Conservation (phyloP, 2,797 vertebrate genomes). For the Rhinophrynus dorsalis region DNA sequence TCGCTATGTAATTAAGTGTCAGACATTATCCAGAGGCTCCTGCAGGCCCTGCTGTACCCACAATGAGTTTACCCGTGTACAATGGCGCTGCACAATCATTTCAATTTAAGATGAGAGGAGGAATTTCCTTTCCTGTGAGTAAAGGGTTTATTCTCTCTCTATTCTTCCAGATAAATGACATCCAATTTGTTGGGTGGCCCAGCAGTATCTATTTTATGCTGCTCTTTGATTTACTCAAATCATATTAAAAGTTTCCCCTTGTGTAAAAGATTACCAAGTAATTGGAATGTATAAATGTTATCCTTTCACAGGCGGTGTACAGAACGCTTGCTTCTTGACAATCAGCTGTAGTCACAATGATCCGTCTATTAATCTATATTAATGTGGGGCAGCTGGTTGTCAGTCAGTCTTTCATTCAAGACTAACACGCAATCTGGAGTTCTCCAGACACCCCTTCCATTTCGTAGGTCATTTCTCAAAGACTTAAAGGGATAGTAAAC, state of each 20-base stretch:
- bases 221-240: not conserved
- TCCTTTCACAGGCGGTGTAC: not conserved
- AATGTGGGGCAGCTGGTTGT: too few species aligned
- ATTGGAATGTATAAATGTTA: not conserved
- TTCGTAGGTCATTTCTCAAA: too few species aligned
- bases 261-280: conserved; percentile 14
- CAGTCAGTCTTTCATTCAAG: too few species aligned
- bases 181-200: conserved; percentile 13
- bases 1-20: not conserved
- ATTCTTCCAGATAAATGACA: conserved; percentile 16
- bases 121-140: not conserved
- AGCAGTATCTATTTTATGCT: not conserved
- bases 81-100: not conserved
- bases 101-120: not conserved
- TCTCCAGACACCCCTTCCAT: too few species aligned
- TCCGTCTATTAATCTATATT: too few species aligned
- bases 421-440: too few species aligned
- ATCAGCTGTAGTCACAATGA: not conserved
- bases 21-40: not conserved
- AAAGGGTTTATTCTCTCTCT: not conserved
- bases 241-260: conserved; percentile 4
- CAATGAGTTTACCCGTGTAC: not conserved
- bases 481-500: too few species aligned
- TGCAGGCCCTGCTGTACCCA: not conserved
- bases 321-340: not conserved